Percentiles rank a stretch among this genome's conserved stretches.
phyloP scores from a whole-genome alignment of 2,113 vertebrate genomes.

The Oreotrochilus melanogaster region DNA sequence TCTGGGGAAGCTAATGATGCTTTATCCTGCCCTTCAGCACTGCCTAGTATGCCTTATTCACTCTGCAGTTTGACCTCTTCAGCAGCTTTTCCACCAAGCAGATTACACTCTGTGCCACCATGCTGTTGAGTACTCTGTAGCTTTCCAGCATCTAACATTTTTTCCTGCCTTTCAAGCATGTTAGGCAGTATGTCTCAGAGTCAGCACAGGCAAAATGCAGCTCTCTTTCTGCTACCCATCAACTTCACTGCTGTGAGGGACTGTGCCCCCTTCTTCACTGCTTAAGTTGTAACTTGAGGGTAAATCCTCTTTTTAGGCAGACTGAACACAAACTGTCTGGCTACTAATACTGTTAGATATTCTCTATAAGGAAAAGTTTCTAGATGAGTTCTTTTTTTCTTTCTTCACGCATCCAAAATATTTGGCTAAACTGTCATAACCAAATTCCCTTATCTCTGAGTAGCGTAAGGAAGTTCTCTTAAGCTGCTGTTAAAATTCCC shows the following conservation, averaged over 20 bases:
- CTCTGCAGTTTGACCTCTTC: neutral
- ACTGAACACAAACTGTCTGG: neutral
- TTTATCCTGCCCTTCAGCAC: neutral
- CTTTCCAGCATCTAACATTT: neutral
- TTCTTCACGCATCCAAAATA: neutral
- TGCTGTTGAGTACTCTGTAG: too few relatives aligned
- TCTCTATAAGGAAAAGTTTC: neutral
- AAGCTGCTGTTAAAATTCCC: neutral
- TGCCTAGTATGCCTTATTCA: neutral
- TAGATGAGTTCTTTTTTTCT: neutral
- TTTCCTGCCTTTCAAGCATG: neutral
- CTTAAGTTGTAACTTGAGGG: neutral
- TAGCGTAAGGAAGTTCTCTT: neutral
- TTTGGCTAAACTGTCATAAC: neutral
- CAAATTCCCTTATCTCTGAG: neutral
- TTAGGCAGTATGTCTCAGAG: neutral
- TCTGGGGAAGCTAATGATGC: neutral
- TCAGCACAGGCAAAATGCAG: too few relatives aligned
- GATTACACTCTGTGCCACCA: too few relatives aligned
- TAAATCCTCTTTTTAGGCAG: neutral
- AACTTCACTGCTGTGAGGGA: neutral
- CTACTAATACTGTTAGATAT: neutral
- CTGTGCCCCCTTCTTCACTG: fast-evolving
- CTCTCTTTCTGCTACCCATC: neutral
- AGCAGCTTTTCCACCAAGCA: neutral